Percentiles rank a stretch among this genome's conserved stretches.
Evolutionary conservation across 1,140 invertebrate species (phyloP).

Genomic region (Bombus soroeensis): DNA sequence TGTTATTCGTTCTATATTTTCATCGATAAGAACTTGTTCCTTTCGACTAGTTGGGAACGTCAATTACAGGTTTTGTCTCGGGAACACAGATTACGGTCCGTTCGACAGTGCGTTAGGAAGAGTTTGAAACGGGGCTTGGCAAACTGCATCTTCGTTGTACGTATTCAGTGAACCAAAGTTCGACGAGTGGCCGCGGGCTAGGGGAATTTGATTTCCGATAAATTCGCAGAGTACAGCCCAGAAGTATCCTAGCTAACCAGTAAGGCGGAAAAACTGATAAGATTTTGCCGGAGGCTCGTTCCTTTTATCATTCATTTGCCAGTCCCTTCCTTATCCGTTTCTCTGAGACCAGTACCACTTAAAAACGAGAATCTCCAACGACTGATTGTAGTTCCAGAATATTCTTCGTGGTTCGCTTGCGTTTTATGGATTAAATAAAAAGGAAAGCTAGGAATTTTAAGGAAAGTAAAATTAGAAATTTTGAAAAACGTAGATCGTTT

Average conservation of each 20-base stretch:
- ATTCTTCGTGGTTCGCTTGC: not conserved
- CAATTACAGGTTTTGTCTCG: not conserved
- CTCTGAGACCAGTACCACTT: not conserved
- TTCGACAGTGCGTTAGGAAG: constrained; percentile 22
- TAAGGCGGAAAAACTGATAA: constrained; percentile 46
- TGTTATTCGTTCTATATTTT: not conserved
- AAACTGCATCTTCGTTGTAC: constrained; percentile 51
- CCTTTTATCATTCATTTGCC: constrained; percentile 23
- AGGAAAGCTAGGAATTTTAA: not conserved
- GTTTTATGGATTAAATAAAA: no score
- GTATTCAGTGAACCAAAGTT: constrained; percentile 52
- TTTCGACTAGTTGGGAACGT: not conserved
- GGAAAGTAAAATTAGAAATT: no score
- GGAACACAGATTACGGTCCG: not conserved
- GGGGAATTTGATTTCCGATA: constrained; percentile 58
- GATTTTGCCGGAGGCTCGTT: constrained; percentile 10
- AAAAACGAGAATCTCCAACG: not conserved
- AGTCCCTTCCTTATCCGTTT: not conserved
- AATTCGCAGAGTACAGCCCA: constrained; percentile 44
- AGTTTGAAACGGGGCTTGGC: constrained; percentile 44
- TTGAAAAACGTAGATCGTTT: not conserved
- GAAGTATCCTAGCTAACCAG: constrained; percentile 1
- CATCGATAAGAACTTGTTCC: not conserved
- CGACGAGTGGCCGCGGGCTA: constrained; percentile 33
- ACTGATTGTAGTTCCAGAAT: not conserved